A percentile compares a stretch with the other conserved stretches of the same genome.
Evolutionary conservation across 2,888 invertebrate species (phyloP).

Genomic region (Portevinia maculata): DNA sequence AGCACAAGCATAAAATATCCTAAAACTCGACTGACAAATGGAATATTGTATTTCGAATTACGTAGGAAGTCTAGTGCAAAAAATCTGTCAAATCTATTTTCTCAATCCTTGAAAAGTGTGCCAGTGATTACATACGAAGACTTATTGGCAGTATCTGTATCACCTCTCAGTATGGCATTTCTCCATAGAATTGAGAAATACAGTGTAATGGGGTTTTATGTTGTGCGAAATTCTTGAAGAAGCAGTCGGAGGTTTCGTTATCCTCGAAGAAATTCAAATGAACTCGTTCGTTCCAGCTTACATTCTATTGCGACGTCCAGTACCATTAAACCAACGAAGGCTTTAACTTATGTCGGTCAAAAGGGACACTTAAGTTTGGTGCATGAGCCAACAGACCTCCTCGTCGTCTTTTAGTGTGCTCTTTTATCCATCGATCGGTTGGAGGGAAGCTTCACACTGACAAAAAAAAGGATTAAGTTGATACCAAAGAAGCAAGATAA

Average conservation of each 20-base stretch:
- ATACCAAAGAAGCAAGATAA: constrained; percentile 16
- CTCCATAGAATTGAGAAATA: background rate
- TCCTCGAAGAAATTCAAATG: constrained; percentile 65
- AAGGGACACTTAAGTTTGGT: constrained; percentile 46
- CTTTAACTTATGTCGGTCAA: constrained; percentile 42
- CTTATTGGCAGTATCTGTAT: constrained; percentile 19
- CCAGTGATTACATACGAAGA: constrained; percentile 36
- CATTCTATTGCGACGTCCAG: constrained; percentile 4
- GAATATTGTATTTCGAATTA: constrained; percentile 41
- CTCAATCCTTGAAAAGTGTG: constrained; percentile 52
- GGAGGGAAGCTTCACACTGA: constrained; percentile 9
- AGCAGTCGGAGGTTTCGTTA: constrained; percentile 46
- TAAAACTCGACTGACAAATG: constrained; percentile 53
- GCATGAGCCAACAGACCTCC: constrained; percentile 12
- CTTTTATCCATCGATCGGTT: constrained; percentile 33
- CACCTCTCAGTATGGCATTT: constrained; percentile 21
- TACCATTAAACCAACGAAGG: constrained; percentile 24
- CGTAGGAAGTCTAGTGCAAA: constrained; percentile 32
- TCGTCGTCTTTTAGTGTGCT: constrained; percentile 16
- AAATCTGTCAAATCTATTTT: constrained; percentile 65
- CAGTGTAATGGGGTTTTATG: background rate
- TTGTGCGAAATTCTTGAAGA: constrained; percentile 24
- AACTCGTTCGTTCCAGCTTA: constrained; percentile 23
- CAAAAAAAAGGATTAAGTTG: background rate
- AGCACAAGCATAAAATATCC: constrained; percentile 55